phyloP scores from a whole-genome alignment of 2,113 vertebrate genomes.

The Theristicus caerulescens region DNA sequence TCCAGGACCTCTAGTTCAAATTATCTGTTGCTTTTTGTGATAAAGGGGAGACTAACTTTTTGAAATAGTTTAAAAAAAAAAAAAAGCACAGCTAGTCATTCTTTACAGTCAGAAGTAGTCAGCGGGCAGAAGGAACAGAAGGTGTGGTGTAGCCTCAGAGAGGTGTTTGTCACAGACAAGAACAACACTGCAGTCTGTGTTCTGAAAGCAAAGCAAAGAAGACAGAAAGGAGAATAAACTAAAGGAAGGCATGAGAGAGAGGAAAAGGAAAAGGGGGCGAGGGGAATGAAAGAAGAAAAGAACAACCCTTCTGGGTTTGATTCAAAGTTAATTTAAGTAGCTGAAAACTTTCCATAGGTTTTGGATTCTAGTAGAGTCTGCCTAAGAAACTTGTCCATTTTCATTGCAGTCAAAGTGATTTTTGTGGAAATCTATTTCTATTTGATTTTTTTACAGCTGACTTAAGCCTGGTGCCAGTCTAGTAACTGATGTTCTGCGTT shows the following conservation, averaged over 20 bases:
- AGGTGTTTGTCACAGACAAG: neutral
- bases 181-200: neutral
- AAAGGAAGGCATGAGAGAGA: neutral
- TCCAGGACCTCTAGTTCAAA: neutral
- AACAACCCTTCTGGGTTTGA: neutral
- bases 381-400: neutral
- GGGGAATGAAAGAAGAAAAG: neutral
- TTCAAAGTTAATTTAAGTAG: neutral
- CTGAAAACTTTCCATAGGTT: neutral
- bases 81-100: neutral
- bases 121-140: neutral
- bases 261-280: accelerated
- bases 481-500: neutral
- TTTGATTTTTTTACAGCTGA: neutral
- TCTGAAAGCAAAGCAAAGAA: neutral
- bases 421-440: neutral
- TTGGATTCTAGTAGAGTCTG: neutral
- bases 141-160: neutral
- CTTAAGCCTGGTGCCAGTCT: neutral
- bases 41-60: neutral
- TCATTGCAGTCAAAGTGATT: neutral
- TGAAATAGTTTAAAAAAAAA: neutral
- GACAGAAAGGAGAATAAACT: neutral
- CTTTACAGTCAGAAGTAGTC: neutral
- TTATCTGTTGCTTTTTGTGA: neutral